These are phyloP conservation scores for Eupristina koningsbergeri DNA, from an alignment of 1,140 invertebrate species.

Conservation along the genomic window DNA sequence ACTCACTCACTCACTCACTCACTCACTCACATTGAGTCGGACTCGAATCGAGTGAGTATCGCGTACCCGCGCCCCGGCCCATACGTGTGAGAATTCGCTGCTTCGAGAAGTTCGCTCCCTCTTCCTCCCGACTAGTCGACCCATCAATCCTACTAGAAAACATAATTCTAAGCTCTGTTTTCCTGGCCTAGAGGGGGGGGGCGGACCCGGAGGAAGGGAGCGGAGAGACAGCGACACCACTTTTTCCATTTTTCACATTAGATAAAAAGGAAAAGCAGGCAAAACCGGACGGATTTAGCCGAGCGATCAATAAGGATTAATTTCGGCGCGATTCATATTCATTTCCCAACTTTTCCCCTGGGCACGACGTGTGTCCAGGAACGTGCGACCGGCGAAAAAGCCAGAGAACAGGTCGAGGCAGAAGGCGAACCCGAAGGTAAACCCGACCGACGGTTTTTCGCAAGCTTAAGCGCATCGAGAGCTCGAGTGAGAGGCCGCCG, in stretches of 20 bases:
- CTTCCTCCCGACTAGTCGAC: not conserved
- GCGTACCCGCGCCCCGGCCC: not conserved
- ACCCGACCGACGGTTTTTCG: slow-evolving; percentile 36
- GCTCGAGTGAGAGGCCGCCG: not conserved
- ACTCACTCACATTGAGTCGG: no score
- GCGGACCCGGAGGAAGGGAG: slow-evolving; percentile 37
- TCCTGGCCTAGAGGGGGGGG: not conserved
- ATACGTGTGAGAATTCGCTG: slow-evolving; percentile 13
- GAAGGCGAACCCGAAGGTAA: slow-evolving; percentile 33
- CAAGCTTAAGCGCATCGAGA: slow-evolving; percentile 32
- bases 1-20: no score
- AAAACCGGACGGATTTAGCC: no score
- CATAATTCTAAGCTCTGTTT: not conserved
- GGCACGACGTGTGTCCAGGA: not conserved
- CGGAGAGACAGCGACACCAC: slow-evolving; percentile 2
- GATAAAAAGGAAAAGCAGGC: no score
- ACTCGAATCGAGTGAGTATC: no score
- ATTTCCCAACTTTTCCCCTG: not conserved
- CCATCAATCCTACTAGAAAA: slow-evolving; percentile 8
- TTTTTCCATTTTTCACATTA: no score
- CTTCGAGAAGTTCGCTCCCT: slow-evolving; percentile 4
- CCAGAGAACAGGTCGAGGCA: slow-evolving; percentile 41
- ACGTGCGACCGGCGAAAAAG: not conserved
- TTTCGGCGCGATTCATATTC: no score
- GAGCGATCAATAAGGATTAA: no score